Conservation (phyloP, 2,888 invertebrate species). For the Heteromyza rotundicornis region DNA sequence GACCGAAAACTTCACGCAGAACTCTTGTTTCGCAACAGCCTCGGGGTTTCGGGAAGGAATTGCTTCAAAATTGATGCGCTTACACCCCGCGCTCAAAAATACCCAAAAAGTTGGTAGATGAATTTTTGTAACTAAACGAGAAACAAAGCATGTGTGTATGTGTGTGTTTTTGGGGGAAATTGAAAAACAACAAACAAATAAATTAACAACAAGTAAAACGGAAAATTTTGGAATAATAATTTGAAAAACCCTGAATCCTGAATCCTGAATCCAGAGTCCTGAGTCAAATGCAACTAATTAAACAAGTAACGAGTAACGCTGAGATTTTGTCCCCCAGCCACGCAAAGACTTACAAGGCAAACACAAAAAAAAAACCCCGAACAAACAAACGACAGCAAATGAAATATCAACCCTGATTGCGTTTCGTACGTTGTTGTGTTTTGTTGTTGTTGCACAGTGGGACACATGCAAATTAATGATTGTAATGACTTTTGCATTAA, state of each 20-base stretch:
- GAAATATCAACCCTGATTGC: too few relatives aligned
- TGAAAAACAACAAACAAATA: constrained; percentile 27
- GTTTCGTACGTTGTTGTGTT: not conserved
- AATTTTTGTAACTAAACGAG: not conserved
- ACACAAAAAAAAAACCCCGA: not conserved
- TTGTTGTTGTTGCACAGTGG: constrained; percentile 19
- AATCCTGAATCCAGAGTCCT: too few relatives aligned
- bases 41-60: not conserved
- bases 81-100: not conserved
- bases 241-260: too few relatives aligned
- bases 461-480: constrained; percentile 9
- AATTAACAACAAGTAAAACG: constrained; percentile 21
- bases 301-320: constrained; percentile 17
- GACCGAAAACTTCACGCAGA: not conserved
- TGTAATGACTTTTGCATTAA: constrained; percentile 4
- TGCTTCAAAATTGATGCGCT: not conserved
- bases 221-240: too few relatives aligned
- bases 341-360: not conserved
- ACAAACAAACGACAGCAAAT: too few relatives aligned
- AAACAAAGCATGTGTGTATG: constrained; percentile 6
- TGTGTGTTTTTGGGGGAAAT: constrained; percentile 24
- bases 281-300: constrained; percentile 27
- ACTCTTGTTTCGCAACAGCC: constrained; percentile 4
- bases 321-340: not conserved
- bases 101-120: not conserved